Evolutionary conservation across 2,797 vertebrate species (phyloP), one percentile per base, ranked within the genome.

Genomic region (Botia almorhae): DNA sequence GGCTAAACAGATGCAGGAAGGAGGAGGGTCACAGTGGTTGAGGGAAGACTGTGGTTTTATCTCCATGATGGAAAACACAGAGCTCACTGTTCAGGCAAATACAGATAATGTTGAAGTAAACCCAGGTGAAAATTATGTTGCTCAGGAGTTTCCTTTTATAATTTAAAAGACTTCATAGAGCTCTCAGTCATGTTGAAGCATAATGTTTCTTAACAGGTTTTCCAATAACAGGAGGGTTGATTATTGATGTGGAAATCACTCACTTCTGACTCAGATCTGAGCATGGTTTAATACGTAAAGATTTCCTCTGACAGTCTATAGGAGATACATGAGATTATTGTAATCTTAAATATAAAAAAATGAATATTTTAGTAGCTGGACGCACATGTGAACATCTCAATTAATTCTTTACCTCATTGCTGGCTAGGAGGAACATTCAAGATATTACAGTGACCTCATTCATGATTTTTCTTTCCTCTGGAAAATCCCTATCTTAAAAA

Each of bases 101-200:
- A 13, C 56, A 50, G 29, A 50, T 73, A 21, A 60, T 61, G 55
- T 46, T 73, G 17, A 56, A 60, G 55, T 46, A 61, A 74, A 74
- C 12, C 55, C 43, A 23, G 7, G n/a, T 19, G n/a, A 56, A 56
- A 19, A 5, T n/a, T 17, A 7, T 16, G 50, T 51, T 51, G 50
- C 33, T 51, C 48, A 14, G 53, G 7, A n/a, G 53, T n/a, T 55
- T 16, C 21, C 13, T 0, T 75, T 64, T 7, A 50, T 19, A 56
- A 6, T 17, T 56, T n/a, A 19, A 17, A n/a, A 56, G 53, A 19
- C 10, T 10, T 21, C 3, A 58, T 58, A 16, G n/a, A 21, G 55
- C 10, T 58, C 7, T 21, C 19, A 56, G 6, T 39, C 1, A 7
- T 39, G 36, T 39, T 39, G 36, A 39, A 39, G 6, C 4, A 0